Evolutionary conservation across 2,888 invertebrate species (phyloP).

Genomic region (Habrosyne pyritoides): DNA sequence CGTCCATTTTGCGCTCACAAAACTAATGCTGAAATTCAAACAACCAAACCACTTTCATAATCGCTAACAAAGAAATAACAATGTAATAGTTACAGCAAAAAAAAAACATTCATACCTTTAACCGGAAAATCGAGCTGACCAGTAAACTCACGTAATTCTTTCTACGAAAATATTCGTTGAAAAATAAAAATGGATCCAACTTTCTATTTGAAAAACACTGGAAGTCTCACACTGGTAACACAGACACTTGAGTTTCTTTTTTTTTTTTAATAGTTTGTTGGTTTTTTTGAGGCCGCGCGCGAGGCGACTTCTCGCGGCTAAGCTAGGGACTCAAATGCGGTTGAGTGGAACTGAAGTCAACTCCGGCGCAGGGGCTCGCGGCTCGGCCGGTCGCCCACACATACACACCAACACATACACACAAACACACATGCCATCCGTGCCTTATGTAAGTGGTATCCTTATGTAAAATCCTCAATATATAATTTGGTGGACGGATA

Average conservation of each 20-base stretch:
- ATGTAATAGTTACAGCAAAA: slow-evolving; percentile 30
- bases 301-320: slow-evolving; percentile 53
- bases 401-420: too few species aligned
- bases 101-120: slow-evolving; percentile 38
- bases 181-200: not conserved
- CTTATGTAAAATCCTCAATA: slow-evolving; percentile 66
- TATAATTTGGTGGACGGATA: slow-evolving; percentile 70
- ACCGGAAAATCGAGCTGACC: slow-evolving; percentile 22
- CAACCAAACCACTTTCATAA: slow-evolving; percentile 6
- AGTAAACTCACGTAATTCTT: slow-evolving; percentile 20
- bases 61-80: slow-evolving; percentile 28
- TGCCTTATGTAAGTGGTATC: slow-evolving; percentile 53
- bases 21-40: not conserved
- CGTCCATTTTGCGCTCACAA: not conserved
- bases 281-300: slow-evolving; percentile 33
- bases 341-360: slow-evolving; percentile 74
- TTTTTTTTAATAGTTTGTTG: slow-evolving; percentile 9
- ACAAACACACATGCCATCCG: slow-evolving; percentile 43
- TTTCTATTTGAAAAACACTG: slow-evolving; percentile 8
- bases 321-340: slow-evolving; percentile 72
- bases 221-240: slow-evolving; percentile 29
- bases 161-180: slow-evolving; percentile 22
- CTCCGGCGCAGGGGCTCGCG: slow-evolving; percentile 68
- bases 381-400: slow-evolving; percentile 41
- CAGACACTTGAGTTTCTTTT: slow-evolving; percentile 29